These are phyloP conservation scores for Brachynemurus nebulosus DNA, from an alignment of 2,888 invertebrate species.

Conservation along the genomic window DNA sequence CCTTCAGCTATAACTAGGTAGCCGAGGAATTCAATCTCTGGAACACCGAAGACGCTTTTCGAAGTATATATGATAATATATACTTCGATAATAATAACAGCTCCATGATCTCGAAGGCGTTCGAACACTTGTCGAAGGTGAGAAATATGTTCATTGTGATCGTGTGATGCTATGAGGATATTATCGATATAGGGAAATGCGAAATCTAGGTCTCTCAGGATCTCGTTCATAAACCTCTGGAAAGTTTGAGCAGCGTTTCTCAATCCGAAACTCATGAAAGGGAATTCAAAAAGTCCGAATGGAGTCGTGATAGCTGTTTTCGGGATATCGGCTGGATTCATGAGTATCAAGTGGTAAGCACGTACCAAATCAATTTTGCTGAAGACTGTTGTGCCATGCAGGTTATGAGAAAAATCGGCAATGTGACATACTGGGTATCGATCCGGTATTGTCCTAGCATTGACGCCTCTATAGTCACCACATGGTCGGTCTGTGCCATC, in stretches of 20 bases:
- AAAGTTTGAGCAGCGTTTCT: not conserved
- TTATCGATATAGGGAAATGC: not conserved
- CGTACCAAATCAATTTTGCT: no score
- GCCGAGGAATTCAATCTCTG: not conserved
- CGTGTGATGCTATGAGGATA: not conserved
- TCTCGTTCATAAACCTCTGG: not conserved
- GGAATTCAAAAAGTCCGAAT: no score
- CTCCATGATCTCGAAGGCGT: not conserved
- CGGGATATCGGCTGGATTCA: constrained; percentile 19
- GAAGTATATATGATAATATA: not conserved
- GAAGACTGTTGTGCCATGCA: no score
- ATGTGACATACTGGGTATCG: no score
- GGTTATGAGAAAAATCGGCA: constrained; percentile 21
- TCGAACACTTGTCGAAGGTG: not conserved
- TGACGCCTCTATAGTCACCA: no score
- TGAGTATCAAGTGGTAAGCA: constrained; percentile 17
- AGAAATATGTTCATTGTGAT: not conserved
- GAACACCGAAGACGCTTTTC: not conserved
- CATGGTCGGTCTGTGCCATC: no score
- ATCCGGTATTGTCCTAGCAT: no score
- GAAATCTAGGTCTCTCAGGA: not conserved
- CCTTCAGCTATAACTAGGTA: not conserved
- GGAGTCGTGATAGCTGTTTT: no score
- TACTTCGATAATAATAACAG: no score
- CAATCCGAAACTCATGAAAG: no score